A percentile compares a stretch with the other conserved stretches of the same genome.
Evolutionary conservation across 2,888 invertebrate species (phyloP).

Genomic region (Lutraria lutraria): DNA sequence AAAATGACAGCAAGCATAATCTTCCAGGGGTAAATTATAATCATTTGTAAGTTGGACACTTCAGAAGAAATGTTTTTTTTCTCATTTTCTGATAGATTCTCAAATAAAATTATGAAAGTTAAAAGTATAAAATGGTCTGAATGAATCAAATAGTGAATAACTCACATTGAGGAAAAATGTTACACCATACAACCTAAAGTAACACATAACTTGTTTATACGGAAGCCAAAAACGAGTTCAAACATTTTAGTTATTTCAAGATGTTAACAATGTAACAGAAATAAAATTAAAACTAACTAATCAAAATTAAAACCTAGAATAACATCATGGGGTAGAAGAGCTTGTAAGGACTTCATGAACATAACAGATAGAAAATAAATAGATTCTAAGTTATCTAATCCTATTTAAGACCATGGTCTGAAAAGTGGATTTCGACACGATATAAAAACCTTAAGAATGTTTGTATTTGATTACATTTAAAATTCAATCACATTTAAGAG

Average conservation of each 20-base stretch:
- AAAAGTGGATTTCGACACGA: background rate
- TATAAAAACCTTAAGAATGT: conserved; percentile 11
- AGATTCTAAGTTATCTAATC: conserved; percentile 5
- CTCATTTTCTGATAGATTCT: background rate
- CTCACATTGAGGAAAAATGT: background rate
- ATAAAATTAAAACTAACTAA: background rate
- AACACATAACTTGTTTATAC: background rate
- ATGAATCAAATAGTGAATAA: background rate
- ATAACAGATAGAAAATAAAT: conserved; percentile 4
- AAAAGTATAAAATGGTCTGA: background rate
- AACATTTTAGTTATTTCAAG: conserved; percentile 12
- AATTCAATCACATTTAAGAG: conserved; percentile 11
- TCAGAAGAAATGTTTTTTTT: background rate
- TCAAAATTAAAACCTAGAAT: background rate
- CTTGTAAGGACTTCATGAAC: background rate
- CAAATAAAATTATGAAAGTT: background rate
- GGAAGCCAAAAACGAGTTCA: background rate
- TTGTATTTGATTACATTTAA: conserved; percentile 18
- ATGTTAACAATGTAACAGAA: background rate
- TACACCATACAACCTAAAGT: background rate
- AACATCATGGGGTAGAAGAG: background rate
- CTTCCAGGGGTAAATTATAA: background rate
- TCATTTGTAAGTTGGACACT: background rate
- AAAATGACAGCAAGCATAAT: background rate
- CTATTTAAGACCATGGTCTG: conserved; percentile 6